phyloP scores from a whole-genome alignment of 2,888 invertebrate species.

The Eudemis profundana region DNA sequence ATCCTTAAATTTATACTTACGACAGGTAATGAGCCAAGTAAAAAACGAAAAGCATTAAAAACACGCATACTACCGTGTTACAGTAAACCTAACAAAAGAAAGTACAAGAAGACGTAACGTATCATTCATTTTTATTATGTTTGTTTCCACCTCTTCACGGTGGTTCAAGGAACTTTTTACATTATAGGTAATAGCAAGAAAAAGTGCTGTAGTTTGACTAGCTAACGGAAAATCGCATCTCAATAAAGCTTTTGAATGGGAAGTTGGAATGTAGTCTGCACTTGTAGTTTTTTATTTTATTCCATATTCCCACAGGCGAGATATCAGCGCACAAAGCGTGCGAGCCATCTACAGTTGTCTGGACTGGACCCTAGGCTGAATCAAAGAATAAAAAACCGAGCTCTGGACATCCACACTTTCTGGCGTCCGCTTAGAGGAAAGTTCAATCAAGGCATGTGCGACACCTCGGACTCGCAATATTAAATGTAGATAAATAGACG shows the following conservation, averaged over 20 bases:
- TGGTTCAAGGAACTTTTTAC: conserved; percentile 9
- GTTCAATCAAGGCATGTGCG: too few species aligned
- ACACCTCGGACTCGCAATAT: too few species aligned
- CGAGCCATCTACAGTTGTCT: conserved; percentile 15
- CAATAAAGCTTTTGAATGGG: not conserved
- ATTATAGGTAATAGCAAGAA: conserved; percentile 6
- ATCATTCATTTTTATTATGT: conserved; percentile 18
- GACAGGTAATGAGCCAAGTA: too few species aligned
- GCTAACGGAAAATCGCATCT: conserved; percentile 4
- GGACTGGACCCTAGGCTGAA: too few species aligned
- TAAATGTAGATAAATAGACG: too few species aligned
- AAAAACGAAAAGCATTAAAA: too few species aligned
- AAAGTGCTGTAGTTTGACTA: conserved; percentile 17
- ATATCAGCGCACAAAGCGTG: conserved; percentile 27
- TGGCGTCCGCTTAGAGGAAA: too few species aligned
- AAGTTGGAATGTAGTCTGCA: conserved; percentile 23
- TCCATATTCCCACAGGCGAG: conserved; percentile 15
- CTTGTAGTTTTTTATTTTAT: conserved; percentile 31
- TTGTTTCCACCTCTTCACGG: conserved; percentile 1
- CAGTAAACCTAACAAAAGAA: too few species aligned
- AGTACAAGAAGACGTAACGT: not conserved
- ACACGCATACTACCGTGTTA: not conserved
- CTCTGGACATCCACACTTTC: too few species aligned
- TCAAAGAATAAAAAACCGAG: too few species aligned
- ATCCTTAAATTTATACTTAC: too few species aligned